Conservation (phyloP, 2,888 invertebrate genomes). For the Hyles lineata region DNA sequence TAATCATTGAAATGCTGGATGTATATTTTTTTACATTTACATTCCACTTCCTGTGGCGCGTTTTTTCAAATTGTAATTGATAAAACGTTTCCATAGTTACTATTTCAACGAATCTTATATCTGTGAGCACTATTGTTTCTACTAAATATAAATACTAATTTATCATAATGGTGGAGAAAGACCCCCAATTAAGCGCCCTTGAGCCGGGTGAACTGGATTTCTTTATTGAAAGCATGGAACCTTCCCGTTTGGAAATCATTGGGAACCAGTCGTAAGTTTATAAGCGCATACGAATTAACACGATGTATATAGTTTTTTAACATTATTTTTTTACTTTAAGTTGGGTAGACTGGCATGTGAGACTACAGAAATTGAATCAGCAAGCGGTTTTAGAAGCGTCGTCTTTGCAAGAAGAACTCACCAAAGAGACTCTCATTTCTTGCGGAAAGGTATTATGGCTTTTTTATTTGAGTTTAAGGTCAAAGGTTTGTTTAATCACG, state of each 20-base stretch:
- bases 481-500: neutral
- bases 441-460: conserved; percentile 87
- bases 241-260: conserved; percentile 87
- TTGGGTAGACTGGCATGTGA: conserved; percentile 93
- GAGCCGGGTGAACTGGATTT: conserved; percentile 89
- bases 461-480: neutral
- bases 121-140: neutral
- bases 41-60: conserved; percentile 8
- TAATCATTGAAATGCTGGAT: neutral
- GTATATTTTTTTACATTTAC: neutral
- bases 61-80: conserved; percentile 39
- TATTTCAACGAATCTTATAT: conserved; percentile 9
- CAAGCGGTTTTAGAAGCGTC: conserved; percentile 94
- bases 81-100: conserved; percentile 56
- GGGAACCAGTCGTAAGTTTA: conserved; percentile 83
- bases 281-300: neutral
- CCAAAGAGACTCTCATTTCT: conserved; percentile 92
- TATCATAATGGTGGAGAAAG: conserved; percentile 79
- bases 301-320: neutral
- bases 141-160: conserved; percentile 12
- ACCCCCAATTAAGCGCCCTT: conserved; percentile 81
- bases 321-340: conserved; percentile 65
- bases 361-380: conserved; percentile 93
- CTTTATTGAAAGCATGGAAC: conserved; percentile 89
- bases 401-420: conserved; percentile 91